phyloP scores from a whole-genome alignment of 2,888 invertebrate genomes.

The Eupithecia dodoneata region DNA sequence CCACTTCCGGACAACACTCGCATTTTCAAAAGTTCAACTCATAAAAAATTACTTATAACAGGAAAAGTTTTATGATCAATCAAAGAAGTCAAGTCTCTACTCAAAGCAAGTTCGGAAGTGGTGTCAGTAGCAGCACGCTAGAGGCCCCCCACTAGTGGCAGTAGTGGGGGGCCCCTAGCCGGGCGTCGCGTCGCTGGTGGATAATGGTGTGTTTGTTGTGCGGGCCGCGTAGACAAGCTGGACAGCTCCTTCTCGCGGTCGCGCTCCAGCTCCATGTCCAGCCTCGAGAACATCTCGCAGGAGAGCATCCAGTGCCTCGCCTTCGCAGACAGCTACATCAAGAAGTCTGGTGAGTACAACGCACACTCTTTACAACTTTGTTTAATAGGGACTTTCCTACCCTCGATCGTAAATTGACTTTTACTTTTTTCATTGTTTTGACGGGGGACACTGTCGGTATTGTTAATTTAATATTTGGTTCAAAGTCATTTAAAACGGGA shows the following conservation, averaged over 20 bases:
- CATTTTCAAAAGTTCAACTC: background rate
- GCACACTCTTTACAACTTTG: background rate
- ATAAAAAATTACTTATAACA: background rate
- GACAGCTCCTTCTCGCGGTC: slow-evolving; percentile 98
- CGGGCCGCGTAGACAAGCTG: slow-evolving; percentile 95
- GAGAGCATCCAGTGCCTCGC: slow-evolving; percentile 98
- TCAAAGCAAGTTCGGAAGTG: slow-evolving; percentile 17
- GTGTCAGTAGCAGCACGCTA: slow-evolving; percentile 33
- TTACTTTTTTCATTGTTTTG: too few relatives aligned
- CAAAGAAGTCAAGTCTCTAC: background rate
- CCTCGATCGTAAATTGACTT: background rate
- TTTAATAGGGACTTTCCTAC: background rate
- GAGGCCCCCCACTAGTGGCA: slow-evolving; percentile 25
- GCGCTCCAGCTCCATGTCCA: slow-evolving; percentile 98
- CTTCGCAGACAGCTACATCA: slow-evolving; percentile 97
- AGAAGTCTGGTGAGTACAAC: slow-evolving; percentile 92
- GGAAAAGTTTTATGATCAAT: background rate
- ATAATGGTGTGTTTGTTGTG: slow-evolving; percentile 65
- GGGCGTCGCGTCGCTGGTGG: slow-evolving; percentile 44
- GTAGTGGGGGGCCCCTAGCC: slow-evolving; percentile 33
- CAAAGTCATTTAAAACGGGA: too few relatives aligned
- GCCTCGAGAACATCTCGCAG: slow-evolving; percentile 97
- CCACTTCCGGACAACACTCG: slow-evolving; percentile 28
- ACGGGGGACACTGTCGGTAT: background rate
- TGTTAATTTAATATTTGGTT: background rate